phyloP scores from a whole-genome alignment of 2,888 invertebrate species.

The Geophilus truncorum region DNA sequence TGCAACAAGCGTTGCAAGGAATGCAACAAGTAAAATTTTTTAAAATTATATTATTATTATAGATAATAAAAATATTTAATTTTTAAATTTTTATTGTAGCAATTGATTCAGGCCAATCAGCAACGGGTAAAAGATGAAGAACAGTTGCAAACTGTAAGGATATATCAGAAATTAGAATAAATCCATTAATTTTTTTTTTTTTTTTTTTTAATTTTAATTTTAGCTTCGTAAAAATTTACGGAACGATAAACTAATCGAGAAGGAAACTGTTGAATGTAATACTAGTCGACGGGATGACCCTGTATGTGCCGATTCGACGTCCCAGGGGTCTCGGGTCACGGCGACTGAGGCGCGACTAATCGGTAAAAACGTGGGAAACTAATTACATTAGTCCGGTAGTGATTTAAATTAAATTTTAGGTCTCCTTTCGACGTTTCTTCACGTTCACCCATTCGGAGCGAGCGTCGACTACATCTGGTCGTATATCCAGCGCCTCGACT shows the following conservation, averaged over 20 bases:
- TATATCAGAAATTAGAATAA: background rate
- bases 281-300: background rate
- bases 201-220: background rate
- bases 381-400: no score
- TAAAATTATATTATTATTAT: no score
- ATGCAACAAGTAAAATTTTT: constrained; percentile 51
- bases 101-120: constrained; percentile 37
- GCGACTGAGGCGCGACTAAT: constrained; percentile 45
- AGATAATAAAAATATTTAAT: background rate
- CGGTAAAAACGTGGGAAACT: no score
- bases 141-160: constrained; percentile 30
- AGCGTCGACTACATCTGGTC: constrained; percentile 85
- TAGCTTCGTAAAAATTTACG: constrained; percentile 13
- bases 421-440: constrained; percentile 80
- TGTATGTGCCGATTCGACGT: background rate
- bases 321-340: constrained; percentile 32
- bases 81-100: constrained; percentile 27
- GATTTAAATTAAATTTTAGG: constrained; percentile 47
- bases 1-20: constrained; percentile 58
- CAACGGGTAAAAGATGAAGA: constrained; percentile 36
- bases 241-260: background rate
- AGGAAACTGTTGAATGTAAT: background rate
- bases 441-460: constrained; percentile 90
- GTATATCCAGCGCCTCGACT: constrained; percentile 76
- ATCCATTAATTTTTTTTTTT: background rate